These are phyloP conservation scores for Rhinogobio ventralis DNA, from an alignment of 2,797 vertebrate genomes.

Conservation along the genomic window DNA sequence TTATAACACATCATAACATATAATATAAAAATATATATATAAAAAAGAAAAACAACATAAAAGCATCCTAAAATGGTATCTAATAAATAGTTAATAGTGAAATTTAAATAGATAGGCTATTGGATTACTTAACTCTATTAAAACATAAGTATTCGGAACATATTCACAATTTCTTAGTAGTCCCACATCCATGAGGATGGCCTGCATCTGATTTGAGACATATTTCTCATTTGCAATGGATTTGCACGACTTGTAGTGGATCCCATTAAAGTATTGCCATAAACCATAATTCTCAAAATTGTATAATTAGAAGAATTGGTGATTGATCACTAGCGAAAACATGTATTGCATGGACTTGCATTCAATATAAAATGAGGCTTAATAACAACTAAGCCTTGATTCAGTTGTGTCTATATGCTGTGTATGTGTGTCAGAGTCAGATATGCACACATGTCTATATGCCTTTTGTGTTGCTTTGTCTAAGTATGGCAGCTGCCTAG, in stretches of 20 bases:
- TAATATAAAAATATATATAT: neutral
- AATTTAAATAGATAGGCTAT: neutral
- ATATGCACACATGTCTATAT: conserved; percentile 49
- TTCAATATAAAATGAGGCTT: neutral
- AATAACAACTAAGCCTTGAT: neutral
- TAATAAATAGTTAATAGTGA: neutral
- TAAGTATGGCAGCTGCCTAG: conserved; percentile 64
- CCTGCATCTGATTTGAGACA: conserved; percentile 64
- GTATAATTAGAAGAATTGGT: neutral
- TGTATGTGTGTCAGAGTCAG: conserved; percentile 37
- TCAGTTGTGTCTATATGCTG: conserved; percentile 6
- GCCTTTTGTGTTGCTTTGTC: conserved; percentile 54
- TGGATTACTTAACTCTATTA: neutral
- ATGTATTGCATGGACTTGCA: conserved; percentile 1
- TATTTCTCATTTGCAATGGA: conserved; percentile 66
- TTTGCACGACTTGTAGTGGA: conserved; percentile 62
- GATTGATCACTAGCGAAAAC: conserved; percentile 13
- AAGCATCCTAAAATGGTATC: neutral
- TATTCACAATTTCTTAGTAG: conserved; percentile 58
- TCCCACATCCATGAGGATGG: conserved; percentile 53
- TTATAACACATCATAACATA: neutral
- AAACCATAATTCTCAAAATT: conserved; percentile 72
- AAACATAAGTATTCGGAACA: neutral
- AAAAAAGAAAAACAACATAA: too few relatives aligned
- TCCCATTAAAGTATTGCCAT: conserved; percentile 65